These are phyloP conservation scores for Rhagium mordax DNA, from an alignment of 2,888 invertebrate genomes.

Conservation along the genomic window DNA sequence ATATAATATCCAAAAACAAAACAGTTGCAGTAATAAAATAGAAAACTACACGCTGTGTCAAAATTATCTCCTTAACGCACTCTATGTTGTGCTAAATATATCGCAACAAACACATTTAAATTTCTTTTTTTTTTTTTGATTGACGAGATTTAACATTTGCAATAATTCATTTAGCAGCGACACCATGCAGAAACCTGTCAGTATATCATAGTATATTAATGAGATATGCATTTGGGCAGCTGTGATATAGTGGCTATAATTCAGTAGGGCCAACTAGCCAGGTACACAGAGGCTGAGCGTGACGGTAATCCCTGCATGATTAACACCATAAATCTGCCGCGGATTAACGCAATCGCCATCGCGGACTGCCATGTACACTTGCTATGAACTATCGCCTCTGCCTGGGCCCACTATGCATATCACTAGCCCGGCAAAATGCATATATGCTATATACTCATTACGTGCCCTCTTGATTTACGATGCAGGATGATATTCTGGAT, in stretches of 20 bases:
- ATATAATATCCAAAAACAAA: no score
- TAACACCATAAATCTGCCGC: constrained; percentile 77
- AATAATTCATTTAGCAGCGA: constrained; percentile 48
- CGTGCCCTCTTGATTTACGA: constrained; percentile 27
- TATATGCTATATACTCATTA: constrained; percentile 18
- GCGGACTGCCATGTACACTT: constrained; percentile 61
- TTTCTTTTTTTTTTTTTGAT: not conserved
- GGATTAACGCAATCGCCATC: constrained; percentile 69
- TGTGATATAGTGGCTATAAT: constrained; percentile 71
- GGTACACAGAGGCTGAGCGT: constrained; percentile 66
- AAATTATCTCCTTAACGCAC: no score
- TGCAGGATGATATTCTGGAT: constrained; percentile 3
- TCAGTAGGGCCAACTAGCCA: constrained; percentile 63
- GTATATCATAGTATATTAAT: constrained; percentile 62
- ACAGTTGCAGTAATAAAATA: no score
- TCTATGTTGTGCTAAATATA: no score
- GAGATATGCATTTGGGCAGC: constrained; percentile 62
- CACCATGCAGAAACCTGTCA: constrained; percentile 51
- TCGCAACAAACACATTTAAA: no score
- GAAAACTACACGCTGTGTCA: no score
- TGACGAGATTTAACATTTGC: constrained; percentile 12
- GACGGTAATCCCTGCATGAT: constrained; percentile 76
- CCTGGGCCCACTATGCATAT: constrained; percentile 31
- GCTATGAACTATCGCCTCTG: constrained; percentile 60
- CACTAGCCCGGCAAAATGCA: constrained; percentile 15